A percentile compares a stretch with the other conserved stretches of the same genome.
These are phyloP conservation scores for Athripsodes cinereus DNA, from an alignment of 2,888 invertebrate genomes.

Conservation along the genomic window DNA sequence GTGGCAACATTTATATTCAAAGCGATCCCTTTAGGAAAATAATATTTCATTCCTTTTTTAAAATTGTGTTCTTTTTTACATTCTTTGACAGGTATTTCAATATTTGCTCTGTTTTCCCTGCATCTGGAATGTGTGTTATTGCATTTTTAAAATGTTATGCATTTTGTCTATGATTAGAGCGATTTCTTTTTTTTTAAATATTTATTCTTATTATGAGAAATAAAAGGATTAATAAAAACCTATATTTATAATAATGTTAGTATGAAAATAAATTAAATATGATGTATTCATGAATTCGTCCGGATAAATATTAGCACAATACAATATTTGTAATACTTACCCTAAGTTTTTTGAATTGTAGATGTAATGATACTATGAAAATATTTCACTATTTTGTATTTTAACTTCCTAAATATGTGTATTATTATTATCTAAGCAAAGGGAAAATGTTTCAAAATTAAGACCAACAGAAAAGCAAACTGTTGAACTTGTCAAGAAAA, in stretches of 20 bases:
- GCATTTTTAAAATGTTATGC: neutral
- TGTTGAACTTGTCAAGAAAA: no score
- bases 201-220: slow-evolving; percentile 10
- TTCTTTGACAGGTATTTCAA: neutral
- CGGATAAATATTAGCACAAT: slow-evolving; percentile 28
- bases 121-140: neutral
- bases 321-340: slow-evolving; percentile 24
- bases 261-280: slow-evolving; percentile 19
- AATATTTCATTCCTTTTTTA: neutral
- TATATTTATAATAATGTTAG: slow-evolving; percentile 23
- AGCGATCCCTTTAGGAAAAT: no score
- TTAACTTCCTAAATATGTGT: no score
- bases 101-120: slow-evolving; percentile 6
- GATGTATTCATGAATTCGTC: slow-evolving; percentile 28
- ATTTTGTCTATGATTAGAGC: slow-evolving; percentile 3
- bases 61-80: slow-evolving; percentile 5
- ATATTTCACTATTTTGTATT: no score
- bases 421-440: no score
- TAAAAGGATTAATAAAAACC: neutral
- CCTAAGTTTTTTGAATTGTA: slow-evolving; percentile 22
- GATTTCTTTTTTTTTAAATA: slow-evolving; percentile 23
- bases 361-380: no score
- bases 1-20: no score
- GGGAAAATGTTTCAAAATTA: no score
- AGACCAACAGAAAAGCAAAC: no score